These are phyloP conservation scores for Argyrosomus regius DNA, from an alignment of 2,797 vertebrate genomes.

Conservation along the genomic window DNA sequence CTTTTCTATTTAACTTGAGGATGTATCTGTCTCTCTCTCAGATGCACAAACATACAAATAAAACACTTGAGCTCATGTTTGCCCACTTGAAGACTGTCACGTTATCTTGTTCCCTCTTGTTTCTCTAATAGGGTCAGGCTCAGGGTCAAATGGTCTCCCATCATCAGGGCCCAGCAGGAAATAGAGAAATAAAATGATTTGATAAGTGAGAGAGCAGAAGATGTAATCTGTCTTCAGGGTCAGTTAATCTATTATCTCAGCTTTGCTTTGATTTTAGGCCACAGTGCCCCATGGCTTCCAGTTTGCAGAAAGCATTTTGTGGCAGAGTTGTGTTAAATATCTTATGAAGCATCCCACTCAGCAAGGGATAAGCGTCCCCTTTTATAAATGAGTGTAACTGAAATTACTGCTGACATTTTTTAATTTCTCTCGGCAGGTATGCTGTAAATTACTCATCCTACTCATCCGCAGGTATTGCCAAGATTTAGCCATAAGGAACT, in stretches of 20 bases:
- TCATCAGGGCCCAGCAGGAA: conserved; percentile 45
- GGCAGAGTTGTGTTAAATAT: conserved; percentile 37
- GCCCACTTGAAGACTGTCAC: conserved; percentile 17
- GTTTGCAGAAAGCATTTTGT: conserved; percentile 35
- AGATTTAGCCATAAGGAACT: neutral
- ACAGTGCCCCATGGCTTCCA: conserved; percentile 1
- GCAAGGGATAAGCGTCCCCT: conserved; percentile 22
- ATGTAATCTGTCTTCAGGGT: conserved; percentile 49
- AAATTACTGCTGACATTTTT: conserved; percentile 31
- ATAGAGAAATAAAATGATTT: conserved; percentile 44
- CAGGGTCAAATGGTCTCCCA: conserved; percentile 51
- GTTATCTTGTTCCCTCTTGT: conserved; percentile 44
- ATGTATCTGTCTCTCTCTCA: neutral
- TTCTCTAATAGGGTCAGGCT: conserved; percentile 50
- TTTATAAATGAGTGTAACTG: conserved; percentile 38
- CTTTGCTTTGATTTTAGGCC: conserved; percentile 47
- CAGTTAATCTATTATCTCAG: conserved; percentile 35
- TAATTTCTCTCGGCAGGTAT: conserved; percentile 14
- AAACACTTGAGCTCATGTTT: conserved; percentile 18
- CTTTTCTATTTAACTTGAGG: neutral
- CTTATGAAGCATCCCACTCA: conserved; percentile 44
- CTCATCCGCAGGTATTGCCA: neutral
- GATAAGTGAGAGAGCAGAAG: conserved; percentile 46
- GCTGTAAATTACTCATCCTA: conserved; percentile 2
- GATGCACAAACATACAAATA: conserved; percentile 38